phyloP scores from a whole-genome alignment of 1,140 invertebrate genomes.

The Drosophila kohkoa region DNA sequence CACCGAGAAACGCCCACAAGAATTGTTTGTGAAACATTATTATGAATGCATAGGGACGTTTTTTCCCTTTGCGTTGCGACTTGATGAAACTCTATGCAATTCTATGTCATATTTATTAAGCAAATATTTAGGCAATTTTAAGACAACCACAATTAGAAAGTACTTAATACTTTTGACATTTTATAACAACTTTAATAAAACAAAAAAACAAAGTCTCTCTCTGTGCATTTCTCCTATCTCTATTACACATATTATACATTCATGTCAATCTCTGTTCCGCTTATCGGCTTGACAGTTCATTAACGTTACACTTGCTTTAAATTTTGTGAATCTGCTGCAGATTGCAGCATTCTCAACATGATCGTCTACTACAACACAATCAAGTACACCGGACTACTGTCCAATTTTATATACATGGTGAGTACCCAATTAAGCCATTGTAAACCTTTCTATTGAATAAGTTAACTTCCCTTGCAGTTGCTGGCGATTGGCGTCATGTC shows the following conservation, averaged over 20 bases:
- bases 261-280: constrained; percentile 7
- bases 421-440: not conserved
- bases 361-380: constrained; percentile 75
- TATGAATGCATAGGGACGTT: constrained; percentile 40
- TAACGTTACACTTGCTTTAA: constrained; percentile 54
- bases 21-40: constrained; percentile 73
- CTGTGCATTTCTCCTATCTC: constrained; percentile 21
- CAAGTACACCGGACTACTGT: constrained; percentile 69
- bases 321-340: constrained; percentile 43
- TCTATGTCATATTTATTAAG: constrained; percentile 79
- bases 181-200: constrained; percentile 61
- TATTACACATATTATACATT: not conserved
- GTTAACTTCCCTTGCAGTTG: constrained; percentile 46
- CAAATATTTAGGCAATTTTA: constrained; percentile 63
- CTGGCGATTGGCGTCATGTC: constrained; percentile 69
- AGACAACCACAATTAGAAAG: constrained; percentile 40
- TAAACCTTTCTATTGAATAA: not conserved
- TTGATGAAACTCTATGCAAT: constrained; percentile 58
- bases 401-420: constrained; percentile 78
- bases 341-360: constrained; percentile 61
- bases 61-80: constrained; percentile 60
- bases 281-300: constrained; percentile 51
- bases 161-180: constrained; percentile 61
- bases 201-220: constrained; percentile 18
- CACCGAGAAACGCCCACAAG: constrained; percentile 68